These are phyloP conservation scores for Prorops nasuta DNA, from an alignment of 1,140 invertebrate species.

Conservation along the genomic window DNA sequence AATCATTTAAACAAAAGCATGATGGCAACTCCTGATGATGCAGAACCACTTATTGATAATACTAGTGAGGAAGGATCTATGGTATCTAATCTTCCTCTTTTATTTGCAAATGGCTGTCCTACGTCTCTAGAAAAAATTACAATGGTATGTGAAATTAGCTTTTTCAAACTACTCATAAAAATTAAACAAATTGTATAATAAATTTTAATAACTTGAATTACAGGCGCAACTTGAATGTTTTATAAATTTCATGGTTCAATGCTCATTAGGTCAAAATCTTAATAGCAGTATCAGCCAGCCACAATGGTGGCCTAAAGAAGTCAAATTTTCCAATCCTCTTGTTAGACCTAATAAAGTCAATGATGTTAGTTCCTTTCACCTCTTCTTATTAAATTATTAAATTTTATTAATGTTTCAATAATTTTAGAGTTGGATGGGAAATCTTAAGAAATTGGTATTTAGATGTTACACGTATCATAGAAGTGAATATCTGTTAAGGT, in stretches of 20 bases:
- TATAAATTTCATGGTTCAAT: conserved; percentile 72
- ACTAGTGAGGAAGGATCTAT: conserved; percentile 50
- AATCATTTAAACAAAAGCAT: background rate
- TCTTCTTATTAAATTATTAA: background rate
- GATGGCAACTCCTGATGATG: background rate
- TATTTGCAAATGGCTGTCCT: conserved; percentile 69
- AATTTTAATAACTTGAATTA: conserved; percentile 17
- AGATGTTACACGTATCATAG: conserved; percentile 72
- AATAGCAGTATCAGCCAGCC: conserved; percentile 61
- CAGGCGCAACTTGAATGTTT: conserved; percentile 65
- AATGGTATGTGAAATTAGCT: conserved; percentile 37
- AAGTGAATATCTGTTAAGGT: conserved; percentile 68
- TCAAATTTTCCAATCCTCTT: conserved; percentile 65
- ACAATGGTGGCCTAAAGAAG: conserved; percentile 69
- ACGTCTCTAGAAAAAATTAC: conserved; percentile 66
- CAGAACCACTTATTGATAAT: conserved; percentile 12
- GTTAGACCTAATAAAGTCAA: conserved; percentile 57
- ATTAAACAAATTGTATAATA: background rate
- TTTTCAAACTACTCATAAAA: background rate
- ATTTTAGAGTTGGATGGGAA: conserved; percentile 60
- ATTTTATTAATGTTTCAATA: background rate
- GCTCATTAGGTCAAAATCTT: conserved; percentile 66
- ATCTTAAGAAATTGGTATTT: conserved; percentile 66
- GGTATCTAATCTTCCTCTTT: conserved; percentile 67
- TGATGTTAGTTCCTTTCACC: conserved; percentile 43